A percentile compares a stretch with the other conserved stretches of the same genome.
phyloP scores from a whole-genome alignment of 2,888 invertebrate genomes.

The Cerceris rybyensis region DNA sequence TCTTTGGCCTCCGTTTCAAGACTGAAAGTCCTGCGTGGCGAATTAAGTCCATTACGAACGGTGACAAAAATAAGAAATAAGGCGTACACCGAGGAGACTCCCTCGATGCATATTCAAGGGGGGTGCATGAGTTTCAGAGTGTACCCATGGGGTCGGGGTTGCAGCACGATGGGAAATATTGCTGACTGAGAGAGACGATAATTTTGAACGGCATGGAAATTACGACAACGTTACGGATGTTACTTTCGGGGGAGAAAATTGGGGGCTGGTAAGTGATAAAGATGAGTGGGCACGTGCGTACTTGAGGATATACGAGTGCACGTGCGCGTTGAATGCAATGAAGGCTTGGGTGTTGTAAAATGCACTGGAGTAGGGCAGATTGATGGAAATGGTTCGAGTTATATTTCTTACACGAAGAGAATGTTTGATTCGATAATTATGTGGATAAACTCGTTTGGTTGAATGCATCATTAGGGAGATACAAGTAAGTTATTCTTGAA shows the following conservation, averaged over 20 bases:
- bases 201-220: slow-evolving; percentile 43
- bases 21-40: slow-evolving; percentile 47
- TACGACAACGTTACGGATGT: slow-evolving; percentile 32
- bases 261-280: slow-evolving; percentile 31
- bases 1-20: slow-evolving; percentile 27
- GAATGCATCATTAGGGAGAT: too few relatives aligned
- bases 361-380: background rate
- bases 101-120: slow-evolving; percentile 40
- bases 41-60: slow-evolving; percentile 54
- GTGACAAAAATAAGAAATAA: slow-evolving; percentile 62
- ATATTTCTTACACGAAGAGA: too few relatives aligned
- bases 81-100: slow-evolving; percentile 4
- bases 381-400: background rate
- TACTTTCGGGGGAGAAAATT: slow-evolving; percentile 49
- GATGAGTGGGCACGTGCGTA: slow-evolving; percentile 30
- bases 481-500: too few relatives aligned
- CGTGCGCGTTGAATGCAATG: slow-evolving; percentile 33
- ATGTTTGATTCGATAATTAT: too few relatives aligned
- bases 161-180: slow-evolving; percentile 18
- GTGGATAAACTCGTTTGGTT: too few relatives aligned
- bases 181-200: slow-evolving; percentile 17
- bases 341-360: slow-evolving; percentile 6
- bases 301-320: slow-evolving; percentile 16
- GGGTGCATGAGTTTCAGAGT: slow-evolving; percentile 10
- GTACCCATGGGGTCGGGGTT: background rate